A percentile compares a stretch with the other conserved stretches of the same genome.
These are phyloP conservation scores for Ceyx erithaca DNA, from an alignment of 2,797 vertebrate genomes.

Conservation along the genomic window DNA sequence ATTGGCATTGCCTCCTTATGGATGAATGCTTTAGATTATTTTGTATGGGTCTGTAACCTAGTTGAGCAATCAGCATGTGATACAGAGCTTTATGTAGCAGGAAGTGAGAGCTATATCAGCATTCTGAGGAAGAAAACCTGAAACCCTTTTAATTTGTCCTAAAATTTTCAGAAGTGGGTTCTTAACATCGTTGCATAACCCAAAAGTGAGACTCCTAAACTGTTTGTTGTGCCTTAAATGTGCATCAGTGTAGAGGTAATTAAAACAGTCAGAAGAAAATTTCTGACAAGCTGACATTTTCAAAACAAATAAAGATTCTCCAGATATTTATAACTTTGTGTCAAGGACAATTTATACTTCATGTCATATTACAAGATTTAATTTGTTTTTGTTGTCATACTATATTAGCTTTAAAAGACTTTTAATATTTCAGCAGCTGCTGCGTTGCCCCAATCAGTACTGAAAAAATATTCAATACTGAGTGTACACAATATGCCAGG, in stretches of 20 bases:
- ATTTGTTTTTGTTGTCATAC: slow-evolving; percentile 70
- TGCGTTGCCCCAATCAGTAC: slow-evolving; percentile 6
- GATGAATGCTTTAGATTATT: not conserved
- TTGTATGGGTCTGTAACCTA: not conserved
- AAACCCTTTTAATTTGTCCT: not conserved
- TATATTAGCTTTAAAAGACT: slow-evolving; percentile 57
- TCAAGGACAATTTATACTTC: slow-evolving; percentile 62
- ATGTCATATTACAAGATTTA: slow-evolving; percentile 68
- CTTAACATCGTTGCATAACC: not conserved
- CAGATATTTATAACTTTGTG: slow-evolving; percentile 58
- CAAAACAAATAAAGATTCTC: slow-evolving; percentile 64
- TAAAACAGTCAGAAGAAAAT: slow-evolving; percentile 51
- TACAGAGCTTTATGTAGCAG: not conserved
- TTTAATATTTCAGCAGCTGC: slow-evolving; percentile 60
- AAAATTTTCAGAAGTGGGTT: slow-evolving; percentile 6
- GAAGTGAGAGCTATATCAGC: not conserved
- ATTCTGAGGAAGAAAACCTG: slow-evolving; percentile 9
- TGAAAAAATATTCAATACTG: not conserved
- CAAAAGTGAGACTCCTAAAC: not conserved
- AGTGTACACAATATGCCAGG: not conserved
- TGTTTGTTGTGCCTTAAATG: not conserved
- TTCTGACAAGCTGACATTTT: slow-evolving; percentile 60
- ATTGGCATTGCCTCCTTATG: not conserved
- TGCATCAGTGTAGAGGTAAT: slow-evolving; percentile 38
- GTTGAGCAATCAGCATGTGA: not conserved